Evolutionary conservation across 2,113 vertebrate species (phyloP).

Genomic region (Clarias macrocephalus): DNA sequence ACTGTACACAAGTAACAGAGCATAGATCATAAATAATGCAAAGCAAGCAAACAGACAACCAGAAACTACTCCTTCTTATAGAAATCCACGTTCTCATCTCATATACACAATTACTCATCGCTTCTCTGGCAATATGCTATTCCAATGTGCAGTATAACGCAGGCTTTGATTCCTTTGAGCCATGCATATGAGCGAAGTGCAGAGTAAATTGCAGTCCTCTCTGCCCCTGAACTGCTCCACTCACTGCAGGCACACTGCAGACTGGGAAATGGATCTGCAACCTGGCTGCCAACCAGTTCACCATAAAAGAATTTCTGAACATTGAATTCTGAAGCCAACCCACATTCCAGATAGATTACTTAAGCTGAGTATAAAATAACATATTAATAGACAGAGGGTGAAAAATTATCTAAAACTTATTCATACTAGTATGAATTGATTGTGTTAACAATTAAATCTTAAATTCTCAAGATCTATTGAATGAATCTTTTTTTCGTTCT

Average conservation of each 20-base stretch:
- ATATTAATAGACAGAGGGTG: neutral
- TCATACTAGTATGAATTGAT: neutral
- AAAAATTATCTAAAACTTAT: neutral
- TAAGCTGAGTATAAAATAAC: neutral
- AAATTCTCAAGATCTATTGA: neutral
- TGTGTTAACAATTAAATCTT: neutral
- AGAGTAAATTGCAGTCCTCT: slow-evolving; percentile 8
- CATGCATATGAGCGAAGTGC: neutral
- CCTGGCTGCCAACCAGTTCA: neutral
- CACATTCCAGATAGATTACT: neutral
- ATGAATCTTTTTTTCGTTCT: too few relatives aligned
- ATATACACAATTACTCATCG: neutral
- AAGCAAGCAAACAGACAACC: neutral
- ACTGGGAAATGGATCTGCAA: slow-evolving; percentile 16
- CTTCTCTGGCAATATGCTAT: neutral
- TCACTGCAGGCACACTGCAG: slow-evolving; percentile 6
- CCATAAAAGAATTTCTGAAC: neutral
- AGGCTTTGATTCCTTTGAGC: slow-evolving; percentile 24
- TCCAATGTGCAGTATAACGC: neutral
- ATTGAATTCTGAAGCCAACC: neutral
- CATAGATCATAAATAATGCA: neutral
- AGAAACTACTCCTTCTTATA: neutral
- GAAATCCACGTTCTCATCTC: slow-evolving; percentile 13
- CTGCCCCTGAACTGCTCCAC: neutral
- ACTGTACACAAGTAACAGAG: neutral